Evolutionary conservation across 2,888 invertebrate genomes (phyloP).

Genomic region (Mimas tiliae): DNA sequence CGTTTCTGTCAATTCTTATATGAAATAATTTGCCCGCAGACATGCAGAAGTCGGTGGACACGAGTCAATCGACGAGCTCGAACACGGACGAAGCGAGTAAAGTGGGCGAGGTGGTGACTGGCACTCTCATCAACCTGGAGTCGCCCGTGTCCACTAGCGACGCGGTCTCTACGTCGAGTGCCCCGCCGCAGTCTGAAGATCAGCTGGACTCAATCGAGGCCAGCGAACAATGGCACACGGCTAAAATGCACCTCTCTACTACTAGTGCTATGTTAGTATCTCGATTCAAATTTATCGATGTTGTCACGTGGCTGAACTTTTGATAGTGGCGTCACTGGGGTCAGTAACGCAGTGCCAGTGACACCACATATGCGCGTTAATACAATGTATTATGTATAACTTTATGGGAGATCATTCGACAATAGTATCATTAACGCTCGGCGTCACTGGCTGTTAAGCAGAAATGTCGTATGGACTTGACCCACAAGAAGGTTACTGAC

Average conservation of each 20-base stretch:
- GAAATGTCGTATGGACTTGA: too few species aligned
- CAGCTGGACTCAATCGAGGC: constrained; percentile 78
- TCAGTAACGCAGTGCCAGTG: too few species aligned
- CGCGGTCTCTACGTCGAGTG: constrained; percentile 46
- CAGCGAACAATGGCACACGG: constrained; percentile 70
- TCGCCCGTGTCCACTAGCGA: constrained; percentile 66
- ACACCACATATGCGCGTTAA: too few species aligned
- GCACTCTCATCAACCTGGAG: constrained; percentile 74
- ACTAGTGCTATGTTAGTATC: constrained; percentile 68
- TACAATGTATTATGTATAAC: too few species aligned
- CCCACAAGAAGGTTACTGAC: too few species aligned
- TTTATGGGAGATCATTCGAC: too few species aligned
- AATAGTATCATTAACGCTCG: too few species aligned
- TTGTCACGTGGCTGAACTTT: not conserved
- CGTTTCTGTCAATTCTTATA: not conserved
- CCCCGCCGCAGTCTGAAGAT: constrained; percentile 57
- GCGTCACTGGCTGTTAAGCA: too few species aligned
- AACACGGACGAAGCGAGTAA: constrained; percentile 65
- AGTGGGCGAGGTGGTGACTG: constrained; percentile 71
- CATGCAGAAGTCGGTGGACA: constrained; percentile 69
- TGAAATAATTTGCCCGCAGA: constrained; percentile 48
- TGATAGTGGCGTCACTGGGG: too few species aligned
- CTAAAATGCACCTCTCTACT: constrained; percentile 69
- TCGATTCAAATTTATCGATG: not conserved
- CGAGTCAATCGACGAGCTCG: constrained; percentile 74